Percentiles rank a stretch among this genome's conserved stretches.
These are phyloP conservation scores for Orestias chungarensis DNA, from an alignment of 2,797 vertebrate genomes.

Conservation along the genomic window DNA sequence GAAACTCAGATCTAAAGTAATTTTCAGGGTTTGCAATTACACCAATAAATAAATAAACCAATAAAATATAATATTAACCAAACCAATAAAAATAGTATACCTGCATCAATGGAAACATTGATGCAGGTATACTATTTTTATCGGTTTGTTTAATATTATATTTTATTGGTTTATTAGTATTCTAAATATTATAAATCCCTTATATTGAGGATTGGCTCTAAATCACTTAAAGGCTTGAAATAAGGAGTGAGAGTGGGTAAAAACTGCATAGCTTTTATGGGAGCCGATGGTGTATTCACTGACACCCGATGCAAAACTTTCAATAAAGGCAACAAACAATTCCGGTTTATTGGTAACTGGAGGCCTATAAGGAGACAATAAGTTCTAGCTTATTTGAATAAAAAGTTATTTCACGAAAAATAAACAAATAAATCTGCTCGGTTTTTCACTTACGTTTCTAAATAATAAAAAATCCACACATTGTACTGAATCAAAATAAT, in stretches of 20 bases:
- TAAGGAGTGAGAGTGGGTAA: not conserved
- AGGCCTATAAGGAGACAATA: conserved; percentile 41
- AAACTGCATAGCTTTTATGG: not conserved
- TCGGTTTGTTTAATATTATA: conserved; percentile 14
- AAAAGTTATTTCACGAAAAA: too few relatives aligned
- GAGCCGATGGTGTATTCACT: not conserved
- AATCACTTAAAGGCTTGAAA: not conserved
- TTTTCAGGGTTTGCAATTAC: conserved; percentile 22
- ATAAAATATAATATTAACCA: too few relatives aligned
- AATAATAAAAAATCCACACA: too few relatives aligned
- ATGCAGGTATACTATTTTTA: too few relatives aligned
- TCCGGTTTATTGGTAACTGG: conserved; percentile 35
- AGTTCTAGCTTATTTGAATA: conserved; percentile 19
- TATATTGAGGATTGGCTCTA: not conserved
- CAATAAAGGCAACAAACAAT: conserved; percentile 38
- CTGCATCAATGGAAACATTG: conserved; percentile 8
- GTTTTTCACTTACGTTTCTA: too few relatives aligned
- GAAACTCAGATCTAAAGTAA: conserved; percentile 27
- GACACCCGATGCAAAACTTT: conserved; percentile 38
- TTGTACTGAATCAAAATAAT: not conserved
- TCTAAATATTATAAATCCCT: not conserved
- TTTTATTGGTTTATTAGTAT: too few relatives aligned
- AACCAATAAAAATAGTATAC: too few relatives aligned
- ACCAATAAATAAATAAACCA: too few relatives aligned
- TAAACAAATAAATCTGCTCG: too few relatives aligned